A percentile compares a stretch with the other conserved stretches of the same genome.
These are phyloP conservation scores for Edolisoma coerulescens DNA, from an alignment of 2,113 vertebrate species.

Conservation along the genomic window DNA sequence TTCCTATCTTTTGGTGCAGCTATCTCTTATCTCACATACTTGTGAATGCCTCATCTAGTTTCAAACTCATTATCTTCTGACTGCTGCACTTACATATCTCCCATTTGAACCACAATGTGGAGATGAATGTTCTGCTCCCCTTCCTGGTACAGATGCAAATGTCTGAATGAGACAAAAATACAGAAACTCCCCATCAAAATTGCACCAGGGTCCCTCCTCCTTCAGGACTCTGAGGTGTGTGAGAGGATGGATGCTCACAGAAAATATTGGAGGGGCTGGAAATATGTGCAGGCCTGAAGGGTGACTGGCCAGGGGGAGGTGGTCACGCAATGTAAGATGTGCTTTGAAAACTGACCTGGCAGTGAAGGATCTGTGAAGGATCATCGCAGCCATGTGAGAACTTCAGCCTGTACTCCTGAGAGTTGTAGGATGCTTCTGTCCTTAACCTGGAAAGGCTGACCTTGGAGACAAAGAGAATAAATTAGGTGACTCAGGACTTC, in stretches of 20 bases:
- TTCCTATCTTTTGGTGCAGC: not conserved
- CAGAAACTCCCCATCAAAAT: not conserved
- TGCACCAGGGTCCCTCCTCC: not conserved
- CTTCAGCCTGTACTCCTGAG: not conserved
- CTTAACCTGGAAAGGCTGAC: conserved; percentile 23
- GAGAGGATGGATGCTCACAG: not conserved
- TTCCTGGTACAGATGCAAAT: not conserved
- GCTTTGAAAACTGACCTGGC: not conserved
- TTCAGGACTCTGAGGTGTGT: not conserved
- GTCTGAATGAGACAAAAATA: not conserved
- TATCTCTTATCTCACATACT: not conserved
- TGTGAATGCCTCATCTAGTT: not conserved
- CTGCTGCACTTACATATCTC: not conserved
- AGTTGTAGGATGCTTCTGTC: not conserved
- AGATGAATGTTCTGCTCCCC: not conserved
- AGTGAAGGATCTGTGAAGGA: not conserved
- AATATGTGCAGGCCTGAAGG: not conserved
- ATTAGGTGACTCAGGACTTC: not conserved
- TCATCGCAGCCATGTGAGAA: not conserved
- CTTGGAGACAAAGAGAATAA: not conserved
- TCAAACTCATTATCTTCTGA: not conserved
- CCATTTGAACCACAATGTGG: not conserved
- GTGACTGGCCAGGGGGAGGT: not conserved
- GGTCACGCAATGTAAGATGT: not conserved
- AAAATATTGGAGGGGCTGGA: not conserved